Percentiles rank a stretch among this genome's conserved stretches.
Evolutionary conservation across 2,888 invertebrate species (phyloP).

Genomic region (Dryadula phaetusa): DNA sequence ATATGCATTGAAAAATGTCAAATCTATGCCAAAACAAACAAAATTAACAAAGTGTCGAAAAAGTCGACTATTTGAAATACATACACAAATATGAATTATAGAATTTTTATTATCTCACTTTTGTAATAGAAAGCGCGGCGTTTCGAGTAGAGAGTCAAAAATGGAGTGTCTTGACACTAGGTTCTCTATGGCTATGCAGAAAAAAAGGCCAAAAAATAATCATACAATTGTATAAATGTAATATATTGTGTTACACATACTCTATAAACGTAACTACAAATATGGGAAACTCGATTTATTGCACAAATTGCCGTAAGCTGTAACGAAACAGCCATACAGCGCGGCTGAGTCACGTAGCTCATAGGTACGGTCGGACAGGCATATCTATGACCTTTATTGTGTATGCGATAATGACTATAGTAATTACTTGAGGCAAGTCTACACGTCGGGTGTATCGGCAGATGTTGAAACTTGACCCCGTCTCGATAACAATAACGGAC

Average conservation of each 20-base stretch:
- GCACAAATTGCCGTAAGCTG: slow-evolving; percentile 41
- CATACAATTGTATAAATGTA: neutral
- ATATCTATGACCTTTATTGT: slow-evolving; percentile 8
- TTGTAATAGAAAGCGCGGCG: too few species aligned
- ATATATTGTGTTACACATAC: neutral
- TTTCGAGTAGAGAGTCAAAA: too few species aligned
- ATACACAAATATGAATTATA: too few species aligned
- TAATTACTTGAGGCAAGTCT: slow-evolving; percentile 26
- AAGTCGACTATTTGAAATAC: too few species aligned
- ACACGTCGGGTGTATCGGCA: slow-evolving; percentile 42
- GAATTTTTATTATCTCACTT: too few species aligned
- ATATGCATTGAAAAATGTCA: too few species aligned
- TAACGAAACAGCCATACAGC: slow-evolving; percentile 41
- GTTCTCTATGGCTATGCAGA: too few species aligned
- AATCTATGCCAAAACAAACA: too few species aligned
- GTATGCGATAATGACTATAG: slow-evolving; percentile 35
- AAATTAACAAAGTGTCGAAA: too few species aligned
- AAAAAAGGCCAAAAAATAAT: neutral
- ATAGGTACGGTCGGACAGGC: slow-evolving; percentile 32
- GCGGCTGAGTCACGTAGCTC: slow-evolving; percentile 44
- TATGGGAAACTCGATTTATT: slow-evolving; percentile 42
- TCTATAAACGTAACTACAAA: slow-evolving; percentile 36
- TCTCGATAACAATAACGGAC: slow-evolving; percentile 47
- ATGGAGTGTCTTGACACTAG: too few species aligned
- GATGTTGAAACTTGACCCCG: slow-evolving; percentile 50